A percentile compares a stretch with the other conserved stretches of the same genome.
Conservation (phyloP, 2,888 invertebrate species). For the Lymantria monacha region DNA sequence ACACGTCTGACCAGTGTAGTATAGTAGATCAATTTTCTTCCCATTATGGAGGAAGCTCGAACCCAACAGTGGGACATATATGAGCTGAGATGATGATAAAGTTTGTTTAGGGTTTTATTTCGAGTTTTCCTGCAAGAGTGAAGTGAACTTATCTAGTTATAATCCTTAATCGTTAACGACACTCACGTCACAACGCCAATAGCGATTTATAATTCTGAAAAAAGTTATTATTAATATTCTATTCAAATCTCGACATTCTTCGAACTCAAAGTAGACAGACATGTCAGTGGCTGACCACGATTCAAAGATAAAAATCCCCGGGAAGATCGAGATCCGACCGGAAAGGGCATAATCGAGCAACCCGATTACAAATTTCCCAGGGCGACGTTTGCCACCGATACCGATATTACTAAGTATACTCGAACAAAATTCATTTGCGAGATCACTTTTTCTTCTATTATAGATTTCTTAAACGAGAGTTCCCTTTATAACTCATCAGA, state of each 20-base stretch:
- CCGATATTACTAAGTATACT: conserved; percentile 42
- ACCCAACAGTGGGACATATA: too few relatives aligned
- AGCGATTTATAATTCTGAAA: too few relatives aligned
- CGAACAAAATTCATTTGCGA: conserved; percentile 36
- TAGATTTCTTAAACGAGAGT: conserved; percentile 16
- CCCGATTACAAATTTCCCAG: conserved; percentile 71
- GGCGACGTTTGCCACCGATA: conserved; percentile 59
- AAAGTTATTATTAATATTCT: too few relatives aligned
- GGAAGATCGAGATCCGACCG: conserved; percentile 36
- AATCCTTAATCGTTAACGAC: too few relatives aligned
- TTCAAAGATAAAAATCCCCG: conserved; percentile 50
- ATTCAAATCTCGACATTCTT: not conserved
- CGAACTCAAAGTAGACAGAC: conserved; percentile 25
- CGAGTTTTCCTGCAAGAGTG: too few relatives aligned
- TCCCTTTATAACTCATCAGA: not conserved
- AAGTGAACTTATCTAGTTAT: too few relatives aligned
- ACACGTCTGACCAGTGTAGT: too few relatives aligned
- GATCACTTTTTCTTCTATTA: conserved; percentile 26
- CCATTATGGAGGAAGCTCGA: too few relatives aligned
- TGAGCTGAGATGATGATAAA: too few relatives aligned
- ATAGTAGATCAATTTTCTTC: too few relatives aligned
- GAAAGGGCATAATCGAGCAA: conserved; percentile 66
- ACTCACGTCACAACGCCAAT: too few relatives aligned
- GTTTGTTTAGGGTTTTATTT: too few relatives aligned
- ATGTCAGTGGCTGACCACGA: conserved; percentile 45